These are phyloP conservation scores for Aricia agestis DNA, from an alignment of 1,140 invertebrate species.

Conservation along the genomic window DNA sequence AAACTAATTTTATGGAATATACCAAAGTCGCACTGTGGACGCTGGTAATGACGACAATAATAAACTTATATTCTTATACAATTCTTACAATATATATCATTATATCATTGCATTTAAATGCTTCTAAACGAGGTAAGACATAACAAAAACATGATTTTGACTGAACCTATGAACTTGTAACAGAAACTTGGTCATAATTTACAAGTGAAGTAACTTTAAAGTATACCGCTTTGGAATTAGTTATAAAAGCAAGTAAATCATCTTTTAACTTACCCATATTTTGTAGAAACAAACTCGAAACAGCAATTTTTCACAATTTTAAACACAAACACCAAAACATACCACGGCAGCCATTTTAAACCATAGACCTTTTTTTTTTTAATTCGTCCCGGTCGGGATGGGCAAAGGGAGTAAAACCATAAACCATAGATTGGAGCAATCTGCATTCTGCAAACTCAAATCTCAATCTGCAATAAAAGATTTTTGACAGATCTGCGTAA, in stretches of 20 bases:
- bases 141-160: not conserved
- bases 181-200: not conserved
- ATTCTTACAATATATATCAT: too few relatives aligned
- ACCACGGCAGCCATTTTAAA: conserved; percentile 60
- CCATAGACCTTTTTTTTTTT: conserved; percentile 22
- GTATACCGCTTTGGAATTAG: not conserved
- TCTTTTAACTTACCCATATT: conserved; percentile 54
- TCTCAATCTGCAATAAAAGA: too few relatives aligned
- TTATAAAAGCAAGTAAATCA: not conserved
- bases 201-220: not conserved
- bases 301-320: conserved; percentile 40
- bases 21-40: too few relatives aligned
- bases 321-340: conserved; percentile 62
- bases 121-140: not conserved
- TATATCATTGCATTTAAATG: not conserved
- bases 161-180: not conserved
- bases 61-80: too few relatives aligned
- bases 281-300: conserved; percentile 36
- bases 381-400: too few relatives aligned
- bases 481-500: too few relatives aligned
- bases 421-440: too few relatives aligned
- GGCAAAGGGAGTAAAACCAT: too few relatives aligned
- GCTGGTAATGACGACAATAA: too few relatives aligned
- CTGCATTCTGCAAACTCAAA: too few relatives aligned
- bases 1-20: too few relatives aligned